Evolutionary conservation across 2,888 invertebrate species (phyloP).

Genomic region (Cosmia pyralina): DNA sequence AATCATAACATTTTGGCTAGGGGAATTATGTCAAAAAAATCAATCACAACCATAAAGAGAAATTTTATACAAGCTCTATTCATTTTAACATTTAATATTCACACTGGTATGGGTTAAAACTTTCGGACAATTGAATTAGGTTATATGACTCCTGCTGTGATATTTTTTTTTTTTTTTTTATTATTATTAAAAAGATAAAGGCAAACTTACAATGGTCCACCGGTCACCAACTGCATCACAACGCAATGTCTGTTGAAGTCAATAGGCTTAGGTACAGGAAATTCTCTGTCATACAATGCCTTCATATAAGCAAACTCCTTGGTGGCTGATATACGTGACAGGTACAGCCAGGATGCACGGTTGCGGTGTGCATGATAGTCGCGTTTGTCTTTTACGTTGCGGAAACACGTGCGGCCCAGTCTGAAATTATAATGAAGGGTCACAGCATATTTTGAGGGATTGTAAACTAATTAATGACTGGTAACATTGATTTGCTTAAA

Average conservation of each 20-base stretch:
- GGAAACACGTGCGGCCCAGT: constrained; percentile 98
- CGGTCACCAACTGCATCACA: constrained; percentile 97
- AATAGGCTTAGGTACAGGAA: constrained; percentile 98
- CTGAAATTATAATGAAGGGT: constrained; percentile 80
- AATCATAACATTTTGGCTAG: too few species aligned
- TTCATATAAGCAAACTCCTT: constrained; percentile 99
- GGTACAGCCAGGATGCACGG: constrained; percentile 98
- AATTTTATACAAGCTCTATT: too few species aligned
- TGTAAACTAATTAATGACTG: not conserved
- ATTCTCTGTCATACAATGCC: constrained; percentile 96
- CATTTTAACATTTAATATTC: too few species aligned
- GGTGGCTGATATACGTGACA: constrained; percentile 98
- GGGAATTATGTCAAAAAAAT: too few species aligned
- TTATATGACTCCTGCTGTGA: not conserved
- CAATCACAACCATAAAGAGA: too few species aligned
- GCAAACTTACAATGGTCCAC: constrained; percentile 93
- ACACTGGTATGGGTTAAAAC: too few species aligned
- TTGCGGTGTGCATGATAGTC: constrained; percentile 98
- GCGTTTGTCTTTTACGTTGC: constrained; percentile 98
- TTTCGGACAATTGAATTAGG: too few species aligned
- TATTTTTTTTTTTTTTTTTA: not conserved
- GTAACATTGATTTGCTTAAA: not conserved
- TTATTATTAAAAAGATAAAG: not conserved
- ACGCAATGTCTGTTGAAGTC: constrained; percentile 99
- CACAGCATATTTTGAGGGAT: not conserved